Evolutionary conservation across 2,888 invertebrate species (phyloP).

Genomic region (Sceliomorpha sp.): DNA sequence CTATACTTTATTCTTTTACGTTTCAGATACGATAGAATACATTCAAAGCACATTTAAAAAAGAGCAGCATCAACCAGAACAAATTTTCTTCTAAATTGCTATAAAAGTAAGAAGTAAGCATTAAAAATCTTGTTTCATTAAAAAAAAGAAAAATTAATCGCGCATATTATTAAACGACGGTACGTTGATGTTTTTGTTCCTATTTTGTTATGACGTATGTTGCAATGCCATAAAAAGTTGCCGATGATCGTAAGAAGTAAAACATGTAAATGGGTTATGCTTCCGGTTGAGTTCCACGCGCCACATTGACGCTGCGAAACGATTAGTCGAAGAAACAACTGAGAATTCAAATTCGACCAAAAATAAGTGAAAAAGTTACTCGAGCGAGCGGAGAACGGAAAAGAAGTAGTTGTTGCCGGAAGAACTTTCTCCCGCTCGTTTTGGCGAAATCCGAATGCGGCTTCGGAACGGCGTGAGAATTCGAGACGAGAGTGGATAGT

Average conservation of each 20-base stretch:
- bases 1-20: slow-evolving; percentile 8
- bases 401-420: slow-evolving; percentile 47
- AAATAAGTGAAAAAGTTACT: slow-evolving; percentile 55
- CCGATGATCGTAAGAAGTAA: slow-evolving; percentile 51
- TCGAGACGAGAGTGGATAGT: slow-evolving; percentile 69
- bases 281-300: slow-evolving; percentile 51
- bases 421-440: slow-evolving; percentile 55
- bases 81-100: too few relatives aligned
- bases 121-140: too few relatives aligned
- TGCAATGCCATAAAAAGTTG: slow-evolving; percentile 38
- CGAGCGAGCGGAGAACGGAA: slow-evolving; percentile 46
- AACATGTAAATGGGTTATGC: slow-evolving; percentile 58
- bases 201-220: neutral
- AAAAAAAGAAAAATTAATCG: too few relatives aligned
- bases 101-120: too few relatives aligned
- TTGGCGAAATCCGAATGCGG: slow-evolving; percentile 61
- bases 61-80: too few relatives aligned
- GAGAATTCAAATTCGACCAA: slow-evolving; percentile 47
- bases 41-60: too few relatives aligned
- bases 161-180: neutral
- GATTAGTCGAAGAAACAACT: slow-evolving; percentile 53
- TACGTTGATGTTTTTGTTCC: too few relatives aligned
- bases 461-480: slow-evolving; percentile 65
- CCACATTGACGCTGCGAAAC: slow-evolving; percentile 53
- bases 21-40: slow-evolving; percentile 4